Base-by-base conservation (phyloP, 2,797 vertebrate species). In the Scarus forsteni region DNA sequence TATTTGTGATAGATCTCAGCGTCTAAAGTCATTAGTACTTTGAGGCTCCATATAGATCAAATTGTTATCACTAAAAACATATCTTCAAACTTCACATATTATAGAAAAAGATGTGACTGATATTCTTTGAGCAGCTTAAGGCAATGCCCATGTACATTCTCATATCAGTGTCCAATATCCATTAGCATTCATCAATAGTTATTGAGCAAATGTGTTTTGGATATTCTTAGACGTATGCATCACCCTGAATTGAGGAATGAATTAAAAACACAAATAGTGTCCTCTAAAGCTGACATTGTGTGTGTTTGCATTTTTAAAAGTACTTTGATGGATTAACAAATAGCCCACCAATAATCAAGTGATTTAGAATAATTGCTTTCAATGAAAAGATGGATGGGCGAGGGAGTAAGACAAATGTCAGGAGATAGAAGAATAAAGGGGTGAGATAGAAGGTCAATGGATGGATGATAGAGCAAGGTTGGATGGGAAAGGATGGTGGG, bases 171-270 rank as follows among this genome's bases (percentile, higher is more conserved):
- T 19, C 19, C 3, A 0, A 35, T 45, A 5, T 35, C 12, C 6
- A 57, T 34, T n/a, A 52, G 13, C 16, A 43, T 51, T 12, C 43
- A 55, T 65, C 10, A 36, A 15, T 72, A 1, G 53, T 57, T 15
- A 6, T 35, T 40, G 14, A 55, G 42, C 36, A 60, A 58, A 13
- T 8, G 1, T 44, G 34, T 52, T 39, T 36, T 6, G 8, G 5
- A 6, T 38, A 39, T 11, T 36, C 15, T 13, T 10, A 16, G 12
- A 40, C 48, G 59, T 49, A 36, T 68, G 46, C 42, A 45, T 55
- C 3, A 39, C 7, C 50, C 48, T 50, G 46, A 9, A 60, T 45
- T n/a, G 66, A 9, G 42, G 36, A 46, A 34, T 53, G 1, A 62
- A 60, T 46, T 7, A 7, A 8, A 5, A 62, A 46, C 3, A 55